Evolutionary conservation across 2,797 vertebrate species (phyloP).

Genomic region (Tauraco hartlaubi): DNA sequence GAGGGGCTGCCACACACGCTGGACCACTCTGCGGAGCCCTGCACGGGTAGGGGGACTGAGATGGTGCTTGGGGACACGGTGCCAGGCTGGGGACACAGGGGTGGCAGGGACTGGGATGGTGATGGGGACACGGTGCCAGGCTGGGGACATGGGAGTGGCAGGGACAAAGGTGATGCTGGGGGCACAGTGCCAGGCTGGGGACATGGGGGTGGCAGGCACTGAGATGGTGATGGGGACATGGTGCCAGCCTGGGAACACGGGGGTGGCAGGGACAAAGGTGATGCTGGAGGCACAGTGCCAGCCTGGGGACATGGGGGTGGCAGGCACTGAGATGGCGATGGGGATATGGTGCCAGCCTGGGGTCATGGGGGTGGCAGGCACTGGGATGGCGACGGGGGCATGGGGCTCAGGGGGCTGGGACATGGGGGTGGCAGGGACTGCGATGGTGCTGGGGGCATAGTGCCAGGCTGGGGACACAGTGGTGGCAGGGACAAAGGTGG

Average conservation of each 20-base stretch:
- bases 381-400: fast-evolving
- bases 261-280: neutral
- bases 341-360: neutral
- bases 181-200: neutral
- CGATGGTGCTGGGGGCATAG: neutral
- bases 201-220: neutral
- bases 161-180: neutral
- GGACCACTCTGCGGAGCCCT: conserved; percentile 75
- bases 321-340: neutral
- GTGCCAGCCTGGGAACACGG: too few species aligned
- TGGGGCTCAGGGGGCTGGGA: neutral
- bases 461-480: neutral
- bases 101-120: neutral
- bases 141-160: neutral
- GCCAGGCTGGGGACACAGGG: neutral
- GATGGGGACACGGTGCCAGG: neutral
- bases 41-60: conserved; percentile 63
- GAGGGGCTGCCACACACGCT: conserved; percentile 81
- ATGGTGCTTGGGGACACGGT: too few species aligned
- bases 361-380: neutral
- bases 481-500: neutral
- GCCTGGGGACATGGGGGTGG: neutral
- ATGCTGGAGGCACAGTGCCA: neutral
- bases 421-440: neutral
- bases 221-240: neutral